A percentile compares a stretch with the other conserved stretches of the same genome.
Evolutionary conservation across 2,113 vertebrate genomes (phyloP).

Genomic region (Microcebus murinus): DNA sequence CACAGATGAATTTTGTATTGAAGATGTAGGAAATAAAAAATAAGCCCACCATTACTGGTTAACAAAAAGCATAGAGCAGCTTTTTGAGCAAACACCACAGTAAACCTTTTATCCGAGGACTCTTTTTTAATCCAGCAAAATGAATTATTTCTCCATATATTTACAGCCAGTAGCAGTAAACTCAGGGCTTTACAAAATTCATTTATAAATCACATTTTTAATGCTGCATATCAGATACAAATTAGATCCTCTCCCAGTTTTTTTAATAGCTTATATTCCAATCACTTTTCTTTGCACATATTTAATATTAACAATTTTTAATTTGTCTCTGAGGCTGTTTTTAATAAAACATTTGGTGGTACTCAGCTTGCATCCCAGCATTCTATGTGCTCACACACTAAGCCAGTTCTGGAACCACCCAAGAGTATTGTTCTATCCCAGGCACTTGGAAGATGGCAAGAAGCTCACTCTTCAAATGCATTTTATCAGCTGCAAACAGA

Average conservation of each 20-base stretch:
- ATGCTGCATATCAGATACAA: constrained; percentile 28
- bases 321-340: neutral
- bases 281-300: constrained; percentile 6
- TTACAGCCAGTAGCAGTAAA: constrained; percentile 25
- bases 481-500: neutral
- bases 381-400: neutral
- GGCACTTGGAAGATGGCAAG: neutral
- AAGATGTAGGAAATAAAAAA: constrained; percentile 6
- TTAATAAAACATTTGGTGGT: constrained; percentile 32
- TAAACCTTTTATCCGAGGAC: neutral
- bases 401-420: neutral
- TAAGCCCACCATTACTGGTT: neutral
- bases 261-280: constrained; percentile 32
- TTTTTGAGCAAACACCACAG: constrained; percentile 10
- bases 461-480: neutral
- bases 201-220: constrained; percentile 60
- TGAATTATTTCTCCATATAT: constrained; percentile 43
- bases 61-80: neutral
- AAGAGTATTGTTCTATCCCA: neutral
- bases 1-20: neutral
- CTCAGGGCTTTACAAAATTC: neutral
- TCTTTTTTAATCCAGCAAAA: neutral
- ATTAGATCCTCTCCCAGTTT: constrained; percentile 2
- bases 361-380: neutral
- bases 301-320: constrained; percentile 45